Percentiles rank a stretch among this genome's conserved stretches.
phyloP scores from a whole-genome alignment of 2,797 vertebrate genomes.

The Phrynocephalus guinanensis region DNA sequence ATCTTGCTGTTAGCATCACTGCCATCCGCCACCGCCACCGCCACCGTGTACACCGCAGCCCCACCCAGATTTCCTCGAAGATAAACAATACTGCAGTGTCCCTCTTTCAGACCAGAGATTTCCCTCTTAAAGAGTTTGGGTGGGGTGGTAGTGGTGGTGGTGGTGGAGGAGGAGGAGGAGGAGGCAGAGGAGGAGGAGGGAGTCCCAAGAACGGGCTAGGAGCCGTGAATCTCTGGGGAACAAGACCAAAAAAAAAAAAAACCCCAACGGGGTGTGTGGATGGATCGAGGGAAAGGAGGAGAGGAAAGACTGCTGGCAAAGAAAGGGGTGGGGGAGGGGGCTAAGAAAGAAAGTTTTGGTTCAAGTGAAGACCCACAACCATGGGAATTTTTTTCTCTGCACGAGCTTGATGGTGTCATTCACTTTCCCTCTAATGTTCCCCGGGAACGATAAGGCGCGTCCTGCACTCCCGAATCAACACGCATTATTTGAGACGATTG shows the following conservation, averaged over 20 bases:
- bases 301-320: neutral
- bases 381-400: neutral
- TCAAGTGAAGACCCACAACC: neutral
- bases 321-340: neutral
- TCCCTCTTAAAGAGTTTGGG: neutral
- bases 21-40: too few relatives aligned
- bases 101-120: conserved; percentile 20
- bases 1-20: neutral
- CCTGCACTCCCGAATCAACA: too few relatives aligned
- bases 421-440: neutral
- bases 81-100: conserved; percentile 9
- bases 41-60: neutral
- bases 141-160: too few relatives aligned
- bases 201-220: neutral
- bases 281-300: neutral
- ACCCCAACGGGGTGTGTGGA: neutral
- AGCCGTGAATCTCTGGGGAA: neutral
- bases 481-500: neutral
- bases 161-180: neutral
- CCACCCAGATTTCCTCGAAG: conserved; percentile 26
- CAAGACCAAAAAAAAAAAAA: neutral
- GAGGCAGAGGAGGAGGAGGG: neutral
- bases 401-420: neutral
- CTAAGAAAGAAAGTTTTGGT: neutral
- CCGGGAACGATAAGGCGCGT: neutral